Percentiles rank a stretch among this genome's conserved stretches.
These are phyloP conservation scores for Drosophila monieri DNA, from an alignment of 2,888 invertebrate species.

Conservation along the genomic window DNA sequence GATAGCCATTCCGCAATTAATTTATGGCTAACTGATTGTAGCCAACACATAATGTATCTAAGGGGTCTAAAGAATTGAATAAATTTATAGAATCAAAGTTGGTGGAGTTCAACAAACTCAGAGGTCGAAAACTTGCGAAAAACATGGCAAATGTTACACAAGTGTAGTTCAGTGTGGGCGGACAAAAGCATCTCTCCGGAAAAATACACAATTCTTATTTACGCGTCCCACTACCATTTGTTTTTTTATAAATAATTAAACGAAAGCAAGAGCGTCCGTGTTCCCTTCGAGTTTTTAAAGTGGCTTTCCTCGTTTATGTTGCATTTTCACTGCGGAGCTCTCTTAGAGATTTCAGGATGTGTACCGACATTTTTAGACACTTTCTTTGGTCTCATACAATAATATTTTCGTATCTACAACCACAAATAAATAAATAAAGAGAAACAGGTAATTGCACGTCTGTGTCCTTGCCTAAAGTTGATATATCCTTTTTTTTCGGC, in stretches of 20 bases:
- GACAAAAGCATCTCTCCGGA: not conserved
- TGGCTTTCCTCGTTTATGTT: not conserved
- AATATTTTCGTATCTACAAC: not conserved
- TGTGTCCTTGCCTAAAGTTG: not conserved
- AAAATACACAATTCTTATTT: not conserved
- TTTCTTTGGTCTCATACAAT: not conserved
- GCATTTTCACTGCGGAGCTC: not conserved
- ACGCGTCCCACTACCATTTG: not conserved
- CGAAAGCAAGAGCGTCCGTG: not conserved
- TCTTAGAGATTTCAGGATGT: not conserved
- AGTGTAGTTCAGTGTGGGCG: too few species aligned
- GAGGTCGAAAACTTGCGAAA: not conserved
- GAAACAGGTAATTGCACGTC: not conserved
- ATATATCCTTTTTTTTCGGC: not conserved
- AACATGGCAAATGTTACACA: not conserved
- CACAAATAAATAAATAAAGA: not conserved
- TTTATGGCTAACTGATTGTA: not conserved
- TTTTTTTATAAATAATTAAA: conserved; percentile 1
- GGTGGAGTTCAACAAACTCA: too few species aligned
- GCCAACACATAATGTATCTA: not conserved
- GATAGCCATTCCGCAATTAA: not conserved
- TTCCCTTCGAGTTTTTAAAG: not conserved
- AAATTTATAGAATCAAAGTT: too few species aligned
- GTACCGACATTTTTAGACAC: not conserved
- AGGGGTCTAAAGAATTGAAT: too few species aligned